Percentiles rank a stretch among this genome's conserved stretches.
Conservation (phyloP, 64 coral and sea anemone species). For the Porites australiensis region DNA sequence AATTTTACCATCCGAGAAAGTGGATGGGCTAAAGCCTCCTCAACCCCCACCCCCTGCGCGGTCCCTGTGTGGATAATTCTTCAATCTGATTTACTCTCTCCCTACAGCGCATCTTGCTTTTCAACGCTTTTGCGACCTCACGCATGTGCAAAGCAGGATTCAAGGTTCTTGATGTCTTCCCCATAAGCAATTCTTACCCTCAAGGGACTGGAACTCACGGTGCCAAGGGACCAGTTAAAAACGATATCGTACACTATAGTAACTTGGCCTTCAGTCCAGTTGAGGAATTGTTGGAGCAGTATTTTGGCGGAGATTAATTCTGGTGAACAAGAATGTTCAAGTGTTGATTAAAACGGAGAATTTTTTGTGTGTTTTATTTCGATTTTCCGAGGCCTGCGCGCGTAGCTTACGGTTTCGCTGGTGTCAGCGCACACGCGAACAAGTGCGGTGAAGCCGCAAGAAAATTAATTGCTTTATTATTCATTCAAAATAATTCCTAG, state of each 20-base stretch:
- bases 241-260: slow-evolving; percentile 73
- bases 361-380: too few relatives aligned
- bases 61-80: too few relatives aligned
- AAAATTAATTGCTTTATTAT: too few relatives aligned
- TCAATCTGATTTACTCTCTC: not conserved
- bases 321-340: not conserved
- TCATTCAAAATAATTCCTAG: too few relatives aligned
- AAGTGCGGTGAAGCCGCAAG: too few relatives aligned
- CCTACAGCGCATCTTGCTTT: slow-evolving; percentile 58
- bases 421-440: too few relatives aligned
- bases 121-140: slow-evolving; percentile 54
- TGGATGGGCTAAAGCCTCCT: too few relatives aligned
- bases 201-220: slow-evolving; percentile 71
- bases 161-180: slow-evolving; percentile 59
- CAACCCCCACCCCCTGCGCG: too few relatives aligned
- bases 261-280: slow-evolving; percentile 61
- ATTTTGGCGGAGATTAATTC: not conserved
- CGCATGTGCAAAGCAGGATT: slow-evolving; percentile 67
- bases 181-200: slow-evolving; percentile 57
- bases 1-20: too few relatives aligned
- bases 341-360: too few relatives aligned
- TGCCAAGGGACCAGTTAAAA: slow-evolving; percentile 35
- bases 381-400: too few relatives aligned
- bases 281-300: slow-evolving; percentile 53
- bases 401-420: too few relatives aligned